Evolutionary conservation across 2,797 vertebrate species (phyloP).

Genomic region (Alfaro cultratus): DNA sequence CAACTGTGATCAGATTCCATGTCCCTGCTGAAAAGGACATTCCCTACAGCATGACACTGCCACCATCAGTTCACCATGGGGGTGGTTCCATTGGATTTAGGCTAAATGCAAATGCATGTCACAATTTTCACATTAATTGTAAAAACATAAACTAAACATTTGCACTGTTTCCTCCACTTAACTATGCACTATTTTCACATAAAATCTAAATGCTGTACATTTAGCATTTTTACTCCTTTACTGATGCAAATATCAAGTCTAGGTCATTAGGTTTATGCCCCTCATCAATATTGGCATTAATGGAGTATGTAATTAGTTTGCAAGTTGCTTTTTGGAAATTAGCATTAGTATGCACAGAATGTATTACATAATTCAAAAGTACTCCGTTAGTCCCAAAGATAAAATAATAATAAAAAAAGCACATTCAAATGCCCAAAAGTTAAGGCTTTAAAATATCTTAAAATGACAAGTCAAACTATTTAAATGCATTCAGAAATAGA

Average conservation of each 20-base stretch:
- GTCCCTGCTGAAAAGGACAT: background rate
- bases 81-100: too few relatives aligned
- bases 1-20: background rate
- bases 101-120: background rate
- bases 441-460: background rate
- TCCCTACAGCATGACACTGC: background rate
- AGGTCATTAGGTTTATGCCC: background rate
- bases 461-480: constrained; percentile 37
- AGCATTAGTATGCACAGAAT: background rate
- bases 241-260: background rate
- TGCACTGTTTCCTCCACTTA: background rate
- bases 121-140: background rate
- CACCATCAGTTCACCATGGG: background rate
- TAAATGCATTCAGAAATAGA: constrained; percentile 73
- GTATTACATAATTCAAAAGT: background rate
- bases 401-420: background rate
- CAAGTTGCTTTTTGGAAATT: too few relatives aligned
- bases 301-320: background rate
- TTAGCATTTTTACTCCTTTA: background rate
- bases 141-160: background rate
- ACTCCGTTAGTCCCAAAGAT: background rate
- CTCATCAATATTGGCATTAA: background rate
- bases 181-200: background rate
- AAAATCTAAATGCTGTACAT: background rate
- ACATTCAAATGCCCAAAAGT: background rate